phyloP scores from a whole-genome alignment of 2,113 vertebrate species.

The Charina bottae region DNA sequence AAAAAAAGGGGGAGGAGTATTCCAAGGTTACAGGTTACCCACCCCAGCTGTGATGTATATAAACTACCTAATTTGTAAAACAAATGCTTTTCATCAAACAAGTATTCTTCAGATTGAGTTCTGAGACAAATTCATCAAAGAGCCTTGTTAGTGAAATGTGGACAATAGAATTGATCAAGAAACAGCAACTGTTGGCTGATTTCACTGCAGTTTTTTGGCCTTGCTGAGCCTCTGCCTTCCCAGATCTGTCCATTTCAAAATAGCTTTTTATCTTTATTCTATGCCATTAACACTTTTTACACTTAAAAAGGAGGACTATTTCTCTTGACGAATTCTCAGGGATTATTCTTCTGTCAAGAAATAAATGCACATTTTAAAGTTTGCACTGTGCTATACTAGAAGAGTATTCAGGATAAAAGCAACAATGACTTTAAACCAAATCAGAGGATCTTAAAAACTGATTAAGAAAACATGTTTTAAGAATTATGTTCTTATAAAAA shows the following conservation, averaged over 20 bases:
- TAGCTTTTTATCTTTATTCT: slow-evolving; percentile 68
- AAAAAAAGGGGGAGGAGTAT: neutral
- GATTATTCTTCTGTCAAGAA: slow-evolving; percentile 72
- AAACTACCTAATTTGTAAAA: neutral
- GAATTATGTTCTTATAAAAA: slow-evolving; percentile 71
- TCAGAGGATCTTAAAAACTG: slow-evolving; percentile 70
- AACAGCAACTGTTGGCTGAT: slow-evolving; percentile 67
- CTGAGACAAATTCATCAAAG: slow-evolving; percentile 49
- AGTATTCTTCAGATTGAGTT: neutral
- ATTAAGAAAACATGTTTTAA: slow-evolving; percentile 73
- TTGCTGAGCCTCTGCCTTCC: slow-evolving; percentile 56
- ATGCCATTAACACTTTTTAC: slow-evolving; percentile 69
- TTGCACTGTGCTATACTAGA: slow-evolving; percentile 54
- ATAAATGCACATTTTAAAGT: slow-evolving; percentile 70
- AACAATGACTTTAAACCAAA: slow-evolving; percentile 72
- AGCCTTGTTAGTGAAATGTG: slow-evolving; percentile 62
- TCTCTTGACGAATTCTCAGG: slow-evolving; percentile 64
- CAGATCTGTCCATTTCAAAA: slow-evolving; percentile 68
- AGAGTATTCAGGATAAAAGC: slow-evolving; percentile 66
- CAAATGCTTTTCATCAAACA: neutral
- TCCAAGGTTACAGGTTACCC: neutral
- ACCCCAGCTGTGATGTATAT: neutral
- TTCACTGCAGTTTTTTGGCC: slow-evolving; percentile 66
- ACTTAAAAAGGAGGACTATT: slow-evolving; percentile 58
- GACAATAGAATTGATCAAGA: slow-evolving; percentile 66